A percentile compares a stretch with the other conserved stretches of the same genome.
These are phyloP conservation scores for Acronicta aceris DNA, from an alignment of 2,888 invertebrate genomes.

Conservation along the genomic window DNA sequence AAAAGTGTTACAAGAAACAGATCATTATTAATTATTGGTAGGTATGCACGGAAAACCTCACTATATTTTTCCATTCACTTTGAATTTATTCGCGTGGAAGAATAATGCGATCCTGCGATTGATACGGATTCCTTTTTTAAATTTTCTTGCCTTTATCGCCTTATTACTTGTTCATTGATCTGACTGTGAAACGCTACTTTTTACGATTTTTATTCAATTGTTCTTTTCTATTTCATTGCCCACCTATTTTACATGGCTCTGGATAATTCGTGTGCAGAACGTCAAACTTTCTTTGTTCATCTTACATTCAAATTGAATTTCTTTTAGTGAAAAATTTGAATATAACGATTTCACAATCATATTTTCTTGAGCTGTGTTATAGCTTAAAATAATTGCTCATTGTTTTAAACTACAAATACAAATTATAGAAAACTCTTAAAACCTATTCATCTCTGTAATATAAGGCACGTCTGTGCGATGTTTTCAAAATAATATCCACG, in stretches of 20 bases:
- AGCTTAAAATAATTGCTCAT: no score
- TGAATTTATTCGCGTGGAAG: slow-evolving; percentile 27
- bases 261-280: slow-evolving; percentile 35
- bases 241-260: slow-evolving; percentile 43
- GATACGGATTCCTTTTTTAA: slow-evolving; percentile 33
- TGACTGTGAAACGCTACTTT: slow-evolving; percentile 41
- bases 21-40: neutral
- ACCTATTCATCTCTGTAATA: neutral
- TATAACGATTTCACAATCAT: slow-evolving; percentile 1
- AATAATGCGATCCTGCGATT: slow-evolving; percentile 34
- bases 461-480: neutral
- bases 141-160: slow-evolving; percentile 26
- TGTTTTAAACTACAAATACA: no score
- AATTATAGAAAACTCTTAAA: neutral
- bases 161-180: slow-evolving; percentile 35
- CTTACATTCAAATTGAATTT: slow-evolving; percentile 42
- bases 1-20: no score
- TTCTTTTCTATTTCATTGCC: slow-evolving; percentile 47
- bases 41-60: neutral
- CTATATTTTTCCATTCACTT: slow-evolving; percentile 27
- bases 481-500: neutral
- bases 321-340: slow-evolving; percentile 19
- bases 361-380: no score
- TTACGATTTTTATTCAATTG: slow-evolving; percentile 50
- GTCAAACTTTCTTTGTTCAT: slow-evolving; percentile 41